phyloP scores from a whole-genome alignment of 2,113 vertebrate genomes.

The Corythornis madagascariensis region DNA sequence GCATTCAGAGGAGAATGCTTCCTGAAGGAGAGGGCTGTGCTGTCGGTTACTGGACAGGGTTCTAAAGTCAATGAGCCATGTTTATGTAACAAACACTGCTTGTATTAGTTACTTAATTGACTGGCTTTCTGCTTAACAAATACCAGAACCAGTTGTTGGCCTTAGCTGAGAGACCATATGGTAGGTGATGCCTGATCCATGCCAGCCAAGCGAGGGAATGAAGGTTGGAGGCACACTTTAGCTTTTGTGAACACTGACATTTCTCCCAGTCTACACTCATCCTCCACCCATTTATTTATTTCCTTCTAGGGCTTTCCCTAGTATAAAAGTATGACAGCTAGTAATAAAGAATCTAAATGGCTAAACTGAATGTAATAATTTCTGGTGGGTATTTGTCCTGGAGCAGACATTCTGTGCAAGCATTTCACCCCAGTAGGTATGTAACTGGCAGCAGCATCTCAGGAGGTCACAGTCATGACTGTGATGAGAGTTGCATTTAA shows the following conservation, averaged over 20 bases:
- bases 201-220: neutral
- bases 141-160: neutral
- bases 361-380: neutral
- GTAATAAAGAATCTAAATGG: neutral
- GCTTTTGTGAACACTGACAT: neutral
- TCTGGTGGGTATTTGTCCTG: neutral
- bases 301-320: rapidly evolving
- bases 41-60: neutral
- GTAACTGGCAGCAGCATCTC: neutral
- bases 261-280: neutral
- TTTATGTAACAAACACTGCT: neutral
- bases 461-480: neutral
- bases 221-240: neutral
- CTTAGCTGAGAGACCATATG: neutral
- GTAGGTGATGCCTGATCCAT: neutral
- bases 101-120: neutral
- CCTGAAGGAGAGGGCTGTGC: neutral
- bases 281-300: neutral
- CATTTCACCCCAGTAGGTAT: neutral
- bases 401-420: neutral
- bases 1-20: neutral
- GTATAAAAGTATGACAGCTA: neutral
- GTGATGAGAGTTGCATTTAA: neutral
- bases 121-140: neutral
- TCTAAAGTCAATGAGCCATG: neutral